Evolutionary conservation across 2,888 invertebrate species (phyloP).

Genomic region (Sarcophaga variegata): DNA sequence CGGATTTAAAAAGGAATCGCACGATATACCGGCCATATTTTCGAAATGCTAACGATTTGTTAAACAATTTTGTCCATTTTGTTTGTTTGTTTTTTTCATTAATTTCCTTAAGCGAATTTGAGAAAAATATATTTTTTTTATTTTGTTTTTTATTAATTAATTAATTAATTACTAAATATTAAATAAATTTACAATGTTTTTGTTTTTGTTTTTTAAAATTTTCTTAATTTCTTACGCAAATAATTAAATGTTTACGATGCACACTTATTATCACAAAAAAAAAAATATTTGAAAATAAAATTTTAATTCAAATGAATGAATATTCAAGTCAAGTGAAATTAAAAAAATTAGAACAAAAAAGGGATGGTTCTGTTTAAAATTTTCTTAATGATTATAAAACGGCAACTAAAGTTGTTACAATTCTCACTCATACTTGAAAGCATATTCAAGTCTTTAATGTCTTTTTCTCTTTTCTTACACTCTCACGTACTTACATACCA

Average conservation of each 20-base stretch:
- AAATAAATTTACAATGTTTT: conserved; percentile 50
- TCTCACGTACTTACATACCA: conserved; percentile 15
- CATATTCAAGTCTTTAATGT: not conserved
- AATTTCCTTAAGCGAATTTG: not conserved
- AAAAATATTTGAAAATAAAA: not conserved
- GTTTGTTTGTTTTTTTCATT: too few relatives aligned
- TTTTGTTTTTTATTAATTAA: conserved; percentile 15
- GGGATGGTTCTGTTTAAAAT: too few relatives aligned
- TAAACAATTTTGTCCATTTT: too few relatives aligned
- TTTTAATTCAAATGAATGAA: not conserved
- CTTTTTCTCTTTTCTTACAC: not conserved
- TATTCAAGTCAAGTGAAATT: too few relatives aligned
- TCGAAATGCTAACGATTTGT: too few relatives aligned
- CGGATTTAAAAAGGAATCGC: too few relatives aligned
- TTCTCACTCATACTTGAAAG: conserved; percentile 41
- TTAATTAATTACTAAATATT: not conserved
- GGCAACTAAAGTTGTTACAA: conserved; percentile 24
- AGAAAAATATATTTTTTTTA: conserved; percentile 22
- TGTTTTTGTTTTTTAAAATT: not conserved
- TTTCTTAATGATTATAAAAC: conserved; percentile 15
- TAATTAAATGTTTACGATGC: not conserved
- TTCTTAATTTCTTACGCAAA: too few relatives aligned
- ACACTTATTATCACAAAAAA: conserved; percentile 15
- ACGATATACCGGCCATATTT: too few relatives aligned
- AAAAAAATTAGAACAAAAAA: too few relatives aligned